Base-by-base conservation (phyloP, 1,140 invertebrate species). In the Scaptodrosophila lebanonensis region DNA sequence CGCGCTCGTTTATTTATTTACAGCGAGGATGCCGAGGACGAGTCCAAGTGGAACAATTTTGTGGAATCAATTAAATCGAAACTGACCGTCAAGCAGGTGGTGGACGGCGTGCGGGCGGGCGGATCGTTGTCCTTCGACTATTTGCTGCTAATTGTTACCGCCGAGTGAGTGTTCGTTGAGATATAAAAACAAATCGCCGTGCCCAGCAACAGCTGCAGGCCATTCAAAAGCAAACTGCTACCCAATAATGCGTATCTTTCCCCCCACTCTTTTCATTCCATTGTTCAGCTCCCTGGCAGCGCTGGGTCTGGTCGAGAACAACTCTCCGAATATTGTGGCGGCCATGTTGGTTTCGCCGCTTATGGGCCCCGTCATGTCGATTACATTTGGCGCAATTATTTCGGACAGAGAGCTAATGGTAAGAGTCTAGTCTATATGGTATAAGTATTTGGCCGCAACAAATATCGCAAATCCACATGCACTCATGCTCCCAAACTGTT, bases 291-390 rank as follows among this genome's bases (percentile, higher is more conserved):
- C 89, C 3, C 72, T 91, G 33, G 89, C 90, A 15, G 90, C 90
- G 4, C 77, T 91, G 8, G 90, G 90, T n/a, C 67, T 91, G 13
- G 89, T 91, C 0, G 90, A 91, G 84, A 91, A 91, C 67, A 91
- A 90, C 64, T 91, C 93, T 1, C 93, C 95, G 1, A 92, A 94
- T 72, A 91, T 96, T 44, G 93, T 95, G 16, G 94, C 95, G 11
- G 94, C 93, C 35, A 96, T 96, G 95, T 87, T 96, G 56, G 93
- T 96, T 1, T 95, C 94, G 1, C 95, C 95, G 0, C 88, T 96
- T 2, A 96, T 96, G 94, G 94, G 94, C 29, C 94, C 94, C 0
- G 94, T 95, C 6, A 93, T 95, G 91, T 94, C 93, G 6, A 90
- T 93, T 27, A 95, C 94, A 18, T 96, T 96, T 84, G 94, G 94